Base-by-base conservation (phyloP, 2,113 vertebrate species). In the Tupaia tana region DNA sequence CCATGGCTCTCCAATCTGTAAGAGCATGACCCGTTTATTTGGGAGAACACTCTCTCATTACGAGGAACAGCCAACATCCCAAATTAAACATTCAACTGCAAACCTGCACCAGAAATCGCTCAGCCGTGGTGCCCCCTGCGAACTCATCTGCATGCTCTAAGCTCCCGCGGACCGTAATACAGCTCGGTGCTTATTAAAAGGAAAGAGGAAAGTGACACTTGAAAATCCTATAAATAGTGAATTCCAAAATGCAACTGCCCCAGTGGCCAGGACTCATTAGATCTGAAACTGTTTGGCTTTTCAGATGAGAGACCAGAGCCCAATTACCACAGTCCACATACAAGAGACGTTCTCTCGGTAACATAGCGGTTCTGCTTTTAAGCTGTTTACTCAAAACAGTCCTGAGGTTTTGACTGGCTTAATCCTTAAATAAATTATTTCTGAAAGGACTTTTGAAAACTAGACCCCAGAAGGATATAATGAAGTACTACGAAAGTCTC, bases 361-460 rank as follows among this genome's bases (percentile, higher is more conserved):
- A 78, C 77, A 84, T 56, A 77, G 89, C 90, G 92, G 83, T 88
- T 94, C 95, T 13, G 74, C 93, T 70, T 70, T 15, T 56, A 95
- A 95, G 91, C 94, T 95, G 94, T 95, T 96, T 94, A 95, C 95
- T 95, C 74, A 69, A 92, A 95, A 97, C 18, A 52, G 82, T 90
- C 86, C 88, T 64, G 73, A 84, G 81, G 54, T 91, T 96, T 90
- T 78, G 82, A 95, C 69, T 19, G 63, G 63, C 80, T 97, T 96
- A 96, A 97, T 94, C 95, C 92, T 94, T 96, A 93, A 78, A 92
- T 69, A 94, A 94, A 95, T 91, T 93, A 94, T 92, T 96, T 89
- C 95, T 78, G 64, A 92, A 92, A 70, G 84, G 88, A 74, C 85
- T 93, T 86, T 89, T 59, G 34, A 84, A 81, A 94, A 58, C 89